Base-by-base conservation (phyloP, 2,888 invertebrate species). In the Scaptomyza parva region DNA sequence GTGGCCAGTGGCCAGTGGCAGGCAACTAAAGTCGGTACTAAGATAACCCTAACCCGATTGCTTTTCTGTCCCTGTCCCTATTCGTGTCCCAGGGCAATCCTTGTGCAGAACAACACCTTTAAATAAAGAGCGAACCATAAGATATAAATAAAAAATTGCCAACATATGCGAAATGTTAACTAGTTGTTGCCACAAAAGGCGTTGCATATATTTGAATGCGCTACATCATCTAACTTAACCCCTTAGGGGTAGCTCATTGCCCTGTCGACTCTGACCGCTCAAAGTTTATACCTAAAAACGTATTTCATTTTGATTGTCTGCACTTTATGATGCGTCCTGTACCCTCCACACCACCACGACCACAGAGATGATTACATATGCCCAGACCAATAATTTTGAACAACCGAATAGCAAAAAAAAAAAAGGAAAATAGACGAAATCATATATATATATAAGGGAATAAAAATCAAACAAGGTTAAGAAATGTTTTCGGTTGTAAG, bases 301-400 rank as follows among this genome's bases (percentile, higher is more conserved):
- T 80, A 83, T 85, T 80, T 85, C 76, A 78, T 78, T 80, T 80
- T 82, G 82, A 83, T 83, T 83, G 83, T 83, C 76, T 80, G 78
- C 85, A 82, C 84, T 82, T 84, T 80, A 81, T 79, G 79, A 76
- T 64, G 70, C 70, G 79, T 67, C 75, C 80, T 63, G 52, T 52
- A 40, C 60, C 61, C 61, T 65, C 58, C 40, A 60, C 52, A 43
- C 62, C 52, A 63, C 76, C 64, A 55, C 78, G 70, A 43, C 62
- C 52, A 63, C 76, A 63, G 53, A 81, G 70, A 83, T 83, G 84
- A 80, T 85, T 89, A 88, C 89, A 89, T 89, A 89, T 89, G 89
- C 86, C 88, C 89, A 89, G 89, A 89, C 89, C 88, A 88, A 89
- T 87, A 89, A 89, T 89, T 89, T 86, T 78, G 62, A 43, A 55